phyloP scores from a whole-genome alignment of 2,888 invertebrate genomes.

The Agapostemon virescens region DNA sequence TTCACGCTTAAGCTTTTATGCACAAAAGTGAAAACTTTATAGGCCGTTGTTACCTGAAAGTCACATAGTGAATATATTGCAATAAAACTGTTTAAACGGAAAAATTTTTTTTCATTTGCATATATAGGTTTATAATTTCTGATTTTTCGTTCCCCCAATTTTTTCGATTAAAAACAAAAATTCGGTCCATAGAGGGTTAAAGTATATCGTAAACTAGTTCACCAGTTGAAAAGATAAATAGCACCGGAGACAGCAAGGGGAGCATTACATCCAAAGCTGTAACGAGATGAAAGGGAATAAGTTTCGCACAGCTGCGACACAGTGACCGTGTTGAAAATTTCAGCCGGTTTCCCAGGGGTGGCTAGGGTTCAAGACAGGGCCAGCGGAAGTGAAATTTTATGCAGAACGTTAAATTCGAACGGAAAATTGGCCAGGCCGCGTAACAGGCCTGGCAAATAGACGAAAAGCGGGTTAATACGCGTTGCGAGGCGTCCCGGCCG shows the following conservation, averaged over 20 bases:
- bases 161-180: no score
- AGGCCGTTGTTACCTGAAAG: no score
- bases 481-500: conserved; percentile 19
- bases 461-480: conserved; percentile 42
- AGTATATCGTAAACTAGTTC: no score
- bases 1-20: no score
- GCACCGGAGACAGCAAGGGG: neutral
- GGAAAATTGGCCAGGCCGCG: conserved; percentile 33
- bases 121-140: no score
- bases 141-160: no score
- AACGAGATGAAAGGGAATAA: neutral
- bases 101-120: no score
- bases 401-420: conserved; percentile 31
- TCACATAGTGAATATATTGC: no score
- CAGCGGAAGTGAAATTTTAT: conserved; percentile 11
- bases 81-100: no score
- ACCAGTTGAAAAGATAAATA: neutral
- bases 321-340: conserved; percentile 2
- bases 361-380: neutral
- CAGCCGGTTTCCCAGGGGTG: neutral
- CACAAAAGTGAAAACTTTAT: no score
- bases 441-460: conserved; percentile 31
- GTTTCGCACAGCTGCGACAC: neutral
- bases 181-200: no score
- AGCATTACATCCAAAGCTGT: neutral